Evolutionary conservation across 1,140 invertebrate species (phyloP), one percentile per base, ranked within the genome.

Genomic region (Amphibalanus amphitrite): DNA sequence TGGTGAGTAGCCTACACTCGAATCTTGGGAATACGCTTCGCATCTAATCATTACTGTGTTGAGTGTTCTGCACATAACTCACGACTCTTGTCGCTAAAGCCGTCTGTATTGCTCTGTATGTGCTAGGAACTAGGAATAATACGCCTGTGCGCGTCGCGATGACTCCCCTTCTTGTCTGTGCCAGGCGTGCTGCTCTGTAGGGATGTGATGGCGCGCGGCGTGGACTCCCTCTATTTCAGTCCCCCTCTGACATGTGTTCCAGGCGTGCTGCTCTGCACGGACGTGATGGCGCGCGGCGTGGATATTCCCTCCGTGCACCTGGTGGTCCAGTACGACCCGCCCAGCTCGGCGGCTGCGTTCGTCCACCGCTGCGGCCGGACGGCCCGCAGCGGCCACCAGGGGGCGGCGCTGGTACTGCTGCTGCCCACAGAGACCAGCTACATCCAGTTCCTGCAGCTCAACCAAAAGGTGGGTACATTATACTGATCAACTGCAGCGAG

Each of bases 301-400:
- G 97, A 99, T 81, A 92, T 99, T 77, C 92, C 93, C 0, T 89
- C 93, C 79, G 91, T 92, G 25, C 86, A 97, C 78, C 98, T 94
- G 94, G 96, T 99, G 0, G 82, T 99, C 64, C 96, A 99, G 79
- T 98, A 89, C 85, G 97, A 99, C 84, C 92, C 96, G 20, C 97
- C 97, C 0, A 84, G 84, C 0, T 86, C 79, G 76, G 89, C 90
- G 0, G 85, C 88, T 69, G 84, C 86, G 68, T 96, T 98, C 81
- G 92, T 98, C 25, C 96, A 98, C 82, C 86, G 95, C 30, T 90
- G 89, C 81, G 97, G 97, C 0, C 84, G 97, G 74, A 95, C 96
- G 29, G 97, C 94, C 17, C 83, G 97, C 59, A 93, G 91, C 75
- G 95, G 95, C 0, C 87, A 90, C 69, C 80, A 86, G 71, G 97